Percentiles rank a stretch among this genome's conserved stretches.
Evolutionary conservation across 2,113 vertebrate species (phyloP).

Genomic region (Buteo buteo): DNA sequence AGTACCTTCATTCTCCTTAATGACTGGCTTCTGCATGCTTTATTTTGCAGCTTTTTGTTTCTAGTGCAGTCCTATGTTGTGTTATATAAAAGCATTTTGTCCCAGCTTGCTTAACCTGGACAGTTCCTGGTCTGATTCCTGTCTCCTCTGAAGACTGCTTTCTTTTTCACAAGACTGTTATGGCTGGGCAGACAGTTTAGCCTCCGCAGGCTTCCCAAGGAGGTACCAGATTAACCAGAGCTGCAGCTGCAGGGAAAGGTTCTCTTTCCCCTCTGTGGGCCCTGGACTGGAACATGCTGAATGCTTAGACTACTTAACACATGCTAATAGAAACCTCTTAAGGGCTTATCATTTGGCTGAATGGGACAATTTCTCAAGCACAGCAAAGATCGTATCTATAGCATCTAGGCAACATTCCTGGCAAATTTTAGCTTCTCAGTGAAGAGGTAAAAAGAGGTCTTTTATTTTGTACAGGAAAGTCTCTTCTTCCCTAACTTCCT

Average conservation of each 20-base stretch:
- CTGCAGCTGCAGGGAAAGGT: neutral
- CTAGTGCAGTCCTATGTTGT: neutral
- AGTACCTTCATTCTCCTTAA: conserved; percentile 35
- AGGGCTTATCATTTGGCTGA: neutral
- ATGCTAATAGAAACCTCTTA: neutral
- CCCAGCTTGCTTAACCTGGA: neutral
- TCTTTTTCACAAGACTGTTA: neutral
- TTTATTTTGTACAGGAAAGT: neutral
- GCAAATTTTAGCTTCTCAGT: neutral
- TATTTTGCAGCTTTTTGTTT: neutral
- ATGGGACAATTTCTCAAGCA: neutral
- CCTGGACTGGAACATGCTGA: neutral
- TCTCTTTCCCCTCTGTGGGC: neutral
- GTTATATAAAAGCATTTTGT: neutral
- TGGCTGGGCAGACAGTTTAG: neutral
- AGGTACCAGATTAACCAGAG: neutral
- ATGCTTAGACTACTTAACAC: neutral
- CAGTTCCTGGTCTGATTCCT: neutral
- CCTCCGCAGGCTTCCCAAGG: neutral
- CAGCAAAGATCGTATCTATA: neutral
- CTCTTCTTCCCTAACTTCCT: neutral
- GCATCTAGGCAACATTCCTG: neutral
- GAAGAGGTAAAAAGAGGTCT: neutral
- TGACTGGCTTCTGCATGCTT: neutral
- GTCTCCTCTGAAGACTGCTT: neutral